These are phyloP conservation scores for Gryllus bimaculatus DNA, from an alignment of 1,140 invertebrate genomes.

Conservation along the genomic window DNA sequence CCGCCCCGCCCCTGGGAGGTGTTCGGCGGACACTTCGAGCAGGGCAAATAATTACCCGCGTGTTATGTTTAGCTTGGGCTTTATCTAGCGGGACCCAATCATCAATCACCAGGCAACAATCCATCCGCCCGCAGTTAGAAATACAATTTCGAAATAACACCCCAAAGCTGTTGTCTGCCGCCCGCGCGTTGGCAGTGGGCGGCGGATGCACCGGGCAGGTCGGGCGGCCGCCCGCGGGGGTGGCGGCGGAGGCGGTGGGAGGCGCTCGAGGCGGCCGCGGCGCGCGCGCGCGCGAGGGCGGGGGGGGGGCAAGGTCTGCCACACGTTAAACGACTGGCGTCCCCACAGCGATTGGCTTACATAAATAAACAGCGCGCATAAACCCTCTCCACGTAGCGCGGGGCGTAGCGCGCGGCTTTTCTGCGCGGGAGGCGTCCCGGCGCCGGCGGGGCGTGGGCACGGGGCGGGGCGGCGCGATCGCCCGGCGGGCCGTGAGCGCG, in stretches of 20 bases:
- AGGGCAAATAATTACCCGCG: background rate
- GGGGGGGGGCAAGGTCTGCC: background rate
- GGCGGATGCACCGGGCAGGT: background rate
- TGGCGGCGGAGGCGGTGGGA: background rate
- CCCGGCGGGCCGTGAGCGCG: too few species aligned
- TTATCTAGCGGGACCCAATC: background rate
- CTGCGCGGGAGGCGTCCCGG: too few species aligned
- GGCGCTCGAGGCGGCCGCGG: too few species aligned
- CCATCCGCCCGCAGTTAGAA: background rate
- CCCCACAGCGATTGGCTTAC: background rate
- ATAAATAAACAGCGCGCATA: background rate
- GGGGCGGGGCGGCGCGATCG: too few species aligned
- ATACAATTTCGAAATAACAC: conserved; percentile 5
- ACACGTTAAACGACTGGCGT: background rate
- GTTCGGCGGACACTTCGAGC: background rate
- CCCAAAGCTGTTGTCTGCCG: background rate
- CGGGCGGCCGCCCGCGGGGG: too few species aligned
- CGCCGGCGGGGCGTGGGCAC: too few species aligned
- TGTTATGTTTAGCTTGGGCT: conserved; percentile 1
- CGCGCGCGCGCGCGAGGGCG: background rate
- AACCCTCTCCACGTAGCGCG: background rate
- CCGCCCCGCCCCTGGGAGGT: background rate
- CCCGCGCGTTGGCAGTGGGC: background rate
- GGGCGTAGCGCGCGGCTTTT: too few species aligned
- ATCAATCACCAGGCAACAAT: conserved; percentile 4